phyloP scores from a whole-genome alignment of 1,140 invertebrate genomes.

The Trissolcus basalis region DNA sequence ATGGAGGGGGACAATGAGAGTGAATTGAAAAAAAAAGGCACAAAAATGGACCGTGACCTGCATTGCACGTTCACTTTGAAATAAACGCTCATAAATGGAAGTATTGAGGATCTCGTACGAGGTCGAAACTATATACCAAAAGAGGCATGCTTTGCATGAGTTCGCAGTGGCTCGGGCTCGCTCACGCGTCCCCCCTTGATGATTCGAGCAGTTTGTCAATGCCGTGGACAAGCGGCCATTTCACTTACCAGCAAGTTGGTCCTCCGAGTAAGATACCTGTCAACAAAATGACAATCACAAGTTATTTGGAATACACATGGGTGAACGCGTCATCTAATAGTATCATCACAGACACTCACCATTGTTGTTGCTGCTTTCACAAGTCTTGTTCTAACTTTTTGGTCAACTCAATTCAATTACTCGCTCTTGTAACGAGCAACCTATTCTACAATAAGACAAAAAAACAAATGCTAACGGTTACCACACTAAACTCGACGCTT shows the following conservation, averaged over 20 bases:
- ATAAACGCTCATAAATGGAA: constrained; percentile 72
- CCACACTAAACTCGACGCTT: neutral
- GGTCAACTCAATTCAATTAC: too few species aligned
- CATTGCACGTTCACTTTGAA: constrained; percentile 64
- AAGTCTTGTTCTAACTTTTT: too few species aligned
- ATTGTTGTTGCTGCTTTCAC: neutral
- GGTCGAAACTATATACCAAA: constrained; percentile 66
- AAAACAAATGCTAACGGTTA: too few species aligned
- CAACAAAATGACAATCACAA: constrained; percentile 35
- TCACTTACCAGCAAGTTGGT: constrained; percentile 91
- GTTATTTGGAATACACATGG: neutral
- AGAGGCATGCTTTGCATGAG: constrained; percentile 61
- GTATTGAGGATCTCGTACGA: constrained; percentile 53
- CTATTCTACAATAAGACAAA: too few species aligned
- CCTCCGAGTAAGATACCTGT: constrained; percentile 91
- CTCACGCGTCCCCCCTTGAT: constrained; percentile 63
- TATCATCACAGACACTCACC: neutral
- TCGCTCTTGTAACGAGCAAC: too few species aligned
- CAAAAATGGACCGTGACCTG: constrained; percentile 43
- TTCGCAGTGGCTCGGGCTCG: too few species aligned
- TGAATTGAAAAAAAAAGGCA: constrained; percentile 24
- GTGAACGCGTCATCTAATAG: neutral
- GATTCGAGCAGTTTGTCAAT: constrained; percentile 19
- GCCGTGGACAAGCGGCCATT: constrained; percentile 32
- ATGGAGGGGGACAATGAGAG: constrained; percentile 19